Evolutionary conservation across 2,113 vertebrate species (phyloP), one percentile per base, ranked within the genome.

Genomic region (Poeciliopsis prolifica): DNA sequence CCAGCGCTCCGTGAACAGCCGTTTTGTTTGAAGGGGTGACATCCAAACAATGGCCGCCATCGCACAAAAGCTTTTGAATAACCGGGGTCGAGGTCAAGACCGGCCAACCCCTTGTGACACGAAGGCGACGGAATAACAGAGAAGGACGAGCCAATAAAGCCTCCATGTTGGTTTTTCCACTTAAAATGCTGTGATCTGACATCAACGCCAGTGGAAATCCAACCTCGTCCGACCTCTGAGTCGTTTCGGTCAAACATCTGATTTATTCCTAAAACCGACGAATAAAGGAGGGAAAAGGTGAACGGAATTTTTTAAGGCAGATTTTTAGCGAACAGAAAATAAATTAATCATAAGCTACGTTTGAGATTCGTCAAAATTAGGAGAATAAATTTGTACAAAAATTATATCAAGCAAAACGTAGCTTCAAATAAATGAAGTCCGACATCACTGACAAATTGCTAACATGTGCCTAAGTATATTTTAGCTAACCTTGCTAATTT

Each of bases 21-120:
- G 77, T 90, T 88, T 90, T 92, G 91, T 89, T 89, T 78, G 78
- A 79, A 44, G 65, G 65, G 72, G 69, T 88, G 91, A 92, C 92
- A 92, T 86, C 71, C 68, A 79, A 77, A 92, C 92, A 93, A 92
- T 86, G 84, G 77, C 77, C 29, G 72, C 74, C 35, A 37, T 37
- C 35, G 35, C 35, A 37, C 35, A 37, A 37, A 37, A 37, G 35
- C 74, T 44, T 68, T 33, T 74, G 76, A 79, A 86, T 82, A 89
- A 74, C 73, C 72, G 12, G 64, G 91, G 90, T 92, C 90, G 1
- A 7, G 91, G 91, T 92, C 87, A 78, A 86, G 83, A 87, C 79
- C 61, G 1, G 22, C 11, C 77, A 81, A 88, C 89, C 90, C 89
- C 68, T 76, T 48, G 70, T 78, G 86, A 87, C 85, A 81, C 65